phyloP scores from a whole-genome alignment of 2,797 vertebrate species.

The Thamnophis elegans region DNA sequence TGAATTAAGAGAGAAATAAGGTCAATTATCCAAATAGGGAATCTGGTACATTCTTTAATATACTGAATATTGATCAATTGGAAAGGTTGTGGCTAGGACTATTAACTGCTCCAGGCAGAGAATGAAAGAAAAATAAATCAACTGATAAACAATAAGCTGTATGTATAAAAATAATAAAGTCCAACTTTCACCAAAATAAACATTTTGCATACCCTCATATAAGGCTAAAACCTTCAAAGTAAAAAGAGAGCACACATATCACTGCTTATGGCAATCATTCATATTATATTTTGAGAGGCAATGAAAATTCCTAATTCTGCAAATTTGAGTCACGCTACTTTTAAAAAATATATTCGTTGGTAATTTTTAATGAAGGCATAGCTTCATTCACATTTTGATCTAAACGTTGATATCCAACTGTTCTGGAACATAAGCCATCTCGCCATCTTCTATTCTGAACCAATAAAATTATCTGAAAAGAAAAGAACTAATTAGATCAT shows the following conservation, averaged over 20 bases:
- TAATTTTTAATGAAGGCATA: constrained; percentile 96
- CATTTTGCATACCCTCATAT: constrained; percentile 49
- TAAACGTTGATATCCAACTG: constrained; percentile 86
- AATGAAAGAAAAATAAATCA: constrained; percentile 34
- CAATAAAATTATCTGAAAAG: constrained; percentile 84
- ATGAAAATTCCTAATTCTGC: constrained; percentile 60
- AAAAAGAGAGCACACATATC: constrained; percentile 61
- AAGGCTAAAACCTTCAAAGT: constrained; percentile 64
- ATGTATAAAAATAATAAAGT: constrained; percentile 60
- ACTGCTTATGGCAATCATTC: constrained; percentile 61
- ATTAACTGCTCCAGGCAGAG: constrained; percentile 61
- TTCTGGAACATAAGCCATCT: constrained; percentile 88
- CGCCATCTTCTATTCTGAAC: constrained; percentile 91
- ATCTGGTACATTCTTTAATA: constrained; percentile 46
- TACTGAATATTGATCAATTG: constrained; percentile 48
- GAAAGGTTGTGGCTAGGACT: constrained; percentile 47
- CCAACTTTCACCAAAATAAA: constrained; percentile 45
- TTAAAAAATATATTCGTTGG: constrained; percentile 93
- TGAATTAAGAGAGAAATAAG: constrained; percentile 34
- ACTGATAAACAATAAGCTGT: constrained; percentile 50
- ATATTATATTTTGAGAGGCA: constrained; percentile 66
- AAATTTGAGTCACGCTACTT: constrained; percentile 59
- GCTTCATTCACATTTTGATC: constrained; percentile 94
- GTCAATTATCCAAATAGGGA: constrained; percentile 45
- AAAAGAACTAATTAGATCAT: not conserved